Base-by-base conservation (phyloP, 2,888 invertebrate genomes). In the Eristalis pertinax region DNA sequence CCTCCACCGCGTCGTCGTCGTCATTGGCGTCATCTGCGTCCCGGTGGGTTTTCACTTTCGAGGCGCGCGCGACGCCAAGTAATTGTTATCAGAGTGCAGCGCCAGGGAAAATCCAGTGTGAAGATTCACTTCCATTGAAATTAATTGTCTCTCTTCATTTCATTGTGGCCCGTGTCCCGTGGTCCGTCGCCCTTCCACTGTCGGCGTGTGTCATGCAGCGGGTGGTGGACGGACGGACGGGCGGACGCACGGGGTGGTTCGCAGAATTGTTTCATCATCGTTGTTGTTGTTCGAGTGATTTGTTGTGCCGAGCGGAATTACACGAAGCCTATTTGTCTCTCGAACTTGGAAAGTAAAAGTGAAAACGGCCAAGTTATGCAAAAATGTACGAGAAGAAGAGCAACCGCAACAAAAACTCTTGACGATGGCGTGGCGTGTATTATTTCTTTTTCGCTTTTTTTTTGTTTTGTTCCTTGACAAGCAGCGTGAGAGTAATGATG, bases 331-430 rank as follows among this genome's bases (percentile, higher is more conserved):
- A 50, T 50, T 50, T 50, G 50, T 50, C 50, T 50, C 50, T 50
- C 78, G 78, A 78, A 83, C 78, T 75, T 86, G 78, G 78, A 79
- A 86, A 86, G 86, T 86, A 86, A 86, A 86, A 83, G 86, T 86
- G 86, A 86, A 86, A 82, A 65, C 68, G 64, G 38, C 56, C 22
- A 35, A 60, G 78, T 86, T 86, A 86, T 86, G 85, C 78, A 86
- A 86, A 86, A 50, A 50, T 19, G 19, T 19, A 8, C 7, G 50
- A 19, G 32, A 32, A 32, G 32, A 32, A 32, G 32, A 50, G 50
- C n/a, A 50, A 32, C 32, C 32, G 10, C 32, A 32, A 32, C 32
- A 32, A 32, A n/a, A 43, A 50, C 43, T 35, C 10, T 35, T 35
- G 35, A 4, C 50, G 50, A 26, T 60, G 13, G 24, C 26, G 60